phyloP scores from a whole-genome alignment of 2,797 vertebrate species.

The Artibeus lituratus region DNA sequence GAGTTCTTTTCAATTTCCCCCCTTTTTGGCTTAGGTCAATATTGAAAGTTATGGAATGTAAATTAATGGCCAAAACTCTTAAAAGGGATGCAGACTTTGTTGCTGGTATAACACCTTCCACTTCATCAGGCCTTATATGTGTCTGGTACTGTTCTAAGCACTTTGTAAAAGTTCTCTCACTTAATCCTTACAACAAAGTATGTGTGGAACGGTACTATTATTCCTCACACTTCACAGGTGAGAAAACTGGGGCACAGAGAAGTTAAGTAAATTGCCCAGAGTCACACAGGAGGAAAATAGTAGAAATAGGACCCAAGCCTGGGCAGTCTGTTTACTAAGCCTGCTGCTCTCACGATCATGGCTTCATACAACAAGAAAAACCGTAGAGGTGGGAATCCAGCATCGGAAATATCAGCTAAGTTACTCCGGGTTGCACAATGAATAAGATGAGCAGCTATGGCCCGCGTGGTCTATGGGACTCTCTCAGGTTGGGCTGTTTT shows the following conservation, averaged over 20 bases:
- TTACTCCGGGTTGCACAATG: not conserved
- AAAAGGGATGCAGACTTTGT: not conserved
- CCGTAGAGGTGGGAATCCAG: no score
- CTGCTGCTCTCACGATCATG: not conserved
- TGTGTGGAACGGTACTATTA: not conserved
- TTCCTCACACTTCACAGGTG: not conserved
- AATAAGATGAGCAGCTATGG: rapidly evolving
- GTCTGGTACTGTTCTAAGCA: not conserved
- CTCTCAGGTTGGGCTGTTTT: not conserved
- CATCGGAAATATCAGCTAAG: rapidly evolving
- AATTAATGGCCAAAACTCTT: not conserved
- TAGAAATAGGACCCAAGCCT: not conserved
- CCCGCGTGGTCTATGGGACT: rapidly evolving
- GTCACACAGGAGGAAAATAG: not conserved
- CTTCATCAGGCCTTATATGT: not conserved
- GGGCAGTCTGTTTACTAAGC: not conserved
- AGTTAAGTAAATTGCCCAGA: not conserved
- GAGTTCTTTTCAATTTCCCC: not conserved
- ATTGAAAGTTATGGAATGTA: not conserved
- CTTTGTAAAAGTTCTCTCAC: not conserved
- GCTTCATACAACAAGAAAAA: not conserved
- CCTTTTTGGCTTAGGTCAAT: not conserved
- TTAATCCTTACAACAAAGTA: not conserved
- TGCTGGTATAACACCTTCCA: not conserved
- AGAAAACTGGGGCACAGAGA: constrained; percentile 3